These are phyloP conservation scores for Desmodus rotundus DNA, from an alignment of 2,113 vertebrate genomes.

Conservation along the genomic window DNA sequence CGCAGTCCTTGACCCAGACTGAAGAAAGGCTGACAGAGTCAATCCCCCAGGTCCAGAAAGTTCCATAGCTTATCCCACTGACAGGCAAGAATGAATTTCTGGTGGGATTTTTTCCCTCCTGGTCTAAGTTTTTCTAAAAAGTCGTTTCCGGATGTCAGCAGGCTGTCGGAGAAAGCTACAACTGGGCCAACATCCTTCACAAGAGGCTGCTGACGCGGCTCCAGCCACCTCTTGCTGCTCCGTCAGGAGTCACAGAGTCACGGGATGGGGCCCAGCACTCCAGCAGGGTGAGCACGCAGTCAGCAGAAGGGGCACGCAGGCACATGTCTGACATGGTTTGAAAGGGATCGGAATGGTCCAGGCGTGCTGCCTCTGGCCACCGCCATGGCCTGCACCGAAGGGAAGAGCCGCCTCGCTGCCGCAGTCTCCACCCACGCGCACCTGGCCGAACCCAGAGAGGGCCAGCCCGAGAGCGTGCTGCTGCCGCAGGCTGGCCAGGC, in stretches of 20 bases:
- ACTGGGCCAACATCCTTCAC: background rate
- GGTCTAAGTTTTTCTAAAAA: background rate
- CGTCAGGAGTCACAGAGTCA: background rate
- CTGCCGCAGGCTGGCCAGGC: too few species aligned
- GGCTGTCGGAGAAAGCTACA: background rate
- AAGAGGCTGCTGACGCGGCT: background rate
- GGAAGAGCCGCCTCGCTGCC: background rate
- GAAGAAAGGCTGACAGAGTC: background rate
- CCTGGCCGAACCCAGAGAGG: background rate
- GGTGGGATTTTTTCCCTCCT: background rate
- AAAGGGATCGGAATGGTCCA: background rate
- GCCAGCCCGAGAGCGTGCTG: rapidly evolving
- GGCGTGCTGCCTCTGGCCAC: background rate
- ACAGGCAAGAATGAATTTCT: background rate
- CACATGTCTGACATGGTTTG: background rate
- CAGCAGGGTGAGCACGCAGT: too few species aligned
- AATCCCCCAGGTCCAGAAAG: background rate
- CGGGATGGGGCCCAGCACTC: rapidly evolving
- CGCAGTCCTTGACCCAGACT: background rate
- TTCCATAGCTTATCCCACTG: background rate
- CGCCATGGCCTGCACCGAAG: rapidly evolving
- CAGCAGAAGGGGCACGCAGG: background rate
- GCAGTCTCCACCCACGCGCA: too few species aligned
- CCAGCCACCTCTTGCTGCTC: too few species aligned
- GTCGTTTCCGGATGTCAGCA: background rate